Evolutionary conservation across 2,113 vertebrate genomes (phyloP).

Genomic region (Illadopsis cleaveri): DNA sequence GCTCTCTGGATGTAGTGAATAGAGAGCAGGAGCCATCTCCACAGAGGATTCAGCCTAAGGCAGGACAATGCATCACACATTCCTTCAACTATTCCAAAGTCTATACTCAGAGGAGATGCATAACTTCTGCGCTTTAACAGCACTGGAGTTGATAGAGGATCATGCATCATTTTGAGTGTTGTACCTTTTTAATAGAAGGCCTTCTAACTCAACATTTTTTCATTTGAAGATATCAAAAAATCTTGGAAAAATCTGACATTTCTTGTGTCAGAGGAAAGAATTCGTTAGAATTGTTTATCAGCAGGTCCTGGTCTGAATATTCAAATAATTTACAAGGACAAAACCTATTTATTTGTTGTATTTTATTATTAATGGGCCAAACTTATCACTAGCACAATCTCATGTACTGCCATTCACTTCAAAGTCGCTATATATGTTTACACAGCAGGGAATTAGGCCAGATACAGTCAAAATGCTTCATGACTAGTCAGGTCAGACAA

Average conservation of each 20-base stretch:
- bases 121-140: background rate
- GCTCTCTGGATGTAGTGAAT: background rate
- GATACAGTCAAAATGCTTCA: constrained; percentile 8
- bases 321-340: background rate
- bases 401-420: background rate
- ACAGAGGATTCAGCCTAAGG: background rate
- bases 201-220: background rate
- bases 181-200: background rate
- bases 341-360: background rate
- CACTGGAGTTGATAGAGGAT: background rate
- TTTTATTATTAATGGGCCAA: background rate
- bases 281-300: background rate
- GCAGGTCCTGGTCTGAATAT: background rate
- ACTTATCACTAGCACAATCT: background rate
- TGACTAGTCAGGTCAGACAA: constrained; percentile 34
- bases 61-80: background rate
- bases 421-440: constrained; percentile 3
- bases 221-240: background rate
- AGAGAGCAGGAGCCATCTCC: background rate
- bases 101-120: background rate
- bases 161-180: background rate
- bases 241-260: background rate
- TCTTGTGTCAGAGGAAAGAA: background rate
- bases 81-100: background rate
- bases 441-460: constrained; percentile 5